Percentiles rank a stretch among this genome's conserved stretches.
Conservation (phyloP, 2,113 vertebrate species). For the Lathamus discolor region DNA sequence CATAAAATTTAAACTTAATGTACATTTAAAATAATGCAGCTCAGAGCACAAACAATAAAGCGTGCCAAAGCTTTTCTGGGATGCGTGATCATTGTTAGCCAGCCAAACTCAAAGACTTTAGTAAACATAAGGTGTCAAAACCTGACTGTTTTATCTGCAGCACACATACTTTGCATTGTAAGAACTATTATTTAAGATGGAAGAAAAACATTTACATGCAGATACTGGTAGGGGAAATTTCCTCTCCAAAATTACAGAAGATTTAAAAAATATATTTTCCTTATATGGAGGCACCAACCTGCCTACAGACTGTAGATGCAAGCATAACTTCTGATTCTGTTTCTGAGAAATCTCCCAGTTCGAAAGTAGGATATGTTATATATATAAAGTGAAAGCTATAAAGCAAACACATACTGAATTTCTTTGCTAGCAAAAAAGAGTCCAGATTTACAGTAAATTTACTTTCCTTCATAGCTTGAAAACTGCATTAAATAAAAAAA, state of each 20-base stretch:
- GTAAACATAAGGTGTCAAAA: background rate
- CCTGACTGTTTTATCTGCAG: background rate
- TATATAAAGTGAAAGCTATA: slow-evolving; percentile 58
- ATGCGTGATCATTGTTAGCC: background rate
- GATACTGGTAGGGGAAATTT: slow-evolving; percentile 15
- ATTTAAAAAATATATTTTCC: slow-evolving; percentile 14
- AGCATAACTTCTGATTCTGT: slow-evolving; percentile 9
- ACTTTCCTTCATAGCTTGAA: slow-evolving; percentile 67
- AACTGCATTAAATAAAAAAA: slow-evolving; percentile 75
- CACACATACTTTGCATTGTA: background rate
- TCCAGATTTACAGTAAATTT: slow-evolving; percentile 68
- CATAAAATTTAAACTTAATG: background rate
- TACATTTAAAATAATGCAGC: background rate
- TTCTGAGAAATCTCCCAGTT: slow-evolving; percentile 8
- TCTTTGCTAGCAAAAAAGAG: slow-evolving; percentile 44
- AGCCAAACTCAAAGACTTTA: background rate
- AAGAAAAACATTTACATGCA: background rate
- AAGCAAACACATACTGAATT: slow-evolving; percentile 58
- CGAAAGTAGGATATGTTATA: slow-evolving; percentile 50
- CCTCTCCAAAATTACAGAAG: background rate
- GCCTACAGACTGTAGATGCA: background rate
- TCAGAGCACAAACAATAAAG: background rate
- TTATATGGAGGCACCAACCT: background rate
- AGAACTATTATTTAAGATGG: slow-evolving; percentile 26
- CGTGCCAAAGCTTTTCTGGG: background rate